Percentiles rank a stretch among this genome's conserved stretches.
Evolutionary conservation across 2,797 vertebrate species (phyloP).

Genomic region (Rhinella marina): DNA sequence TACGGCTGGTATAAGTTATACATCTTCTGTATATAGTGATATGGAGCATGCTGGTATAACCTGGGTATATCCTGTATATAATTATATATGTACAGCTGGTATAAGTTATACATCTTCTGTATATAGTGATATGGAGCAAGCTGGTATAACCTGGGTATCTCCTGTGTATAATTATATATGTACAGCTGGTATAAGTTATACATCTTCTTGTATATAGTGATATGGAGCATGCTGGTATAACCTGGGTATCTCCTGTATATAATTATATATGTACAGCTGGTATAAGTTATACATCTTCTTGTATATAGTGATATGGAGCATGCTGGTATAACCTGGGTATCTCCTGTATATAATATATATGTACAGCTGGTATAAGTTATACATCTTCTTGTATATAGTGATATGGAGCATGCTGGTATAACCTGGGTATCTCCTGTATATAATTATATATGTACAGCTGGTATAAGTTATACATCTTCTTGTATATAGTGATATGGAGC

Average conservation of each 20-base stretch:
- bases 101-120: background rate
- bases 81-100: background rate
- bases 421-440: conserved; percentile 1
- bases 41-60: background rate
- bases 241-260: conserved; percentile 1
- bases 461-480: background rate
- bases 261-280: background rate
- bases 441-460: background rate
- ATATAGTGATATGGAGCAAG: too few relatives aligned
- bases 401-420: background rate
- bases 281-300: background rate
- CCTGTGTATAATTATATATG: conserved; percentile 3
- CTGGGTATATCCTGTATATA: conserved; percentile 2
- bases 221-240: background rate
- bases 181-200: background rate
- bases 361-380: background rate
- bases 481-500: too few relatives aligned
- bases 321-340: background rate
- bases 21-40: too few relatives aligned
- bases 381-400: too few relatives aligned
- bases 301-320: too few relatives aligned
- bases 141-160: background rate
- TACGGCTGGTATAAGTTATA: background rate
- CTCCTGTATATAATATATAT: conserved; percentile 11
- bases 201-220: too few relatives aligned